A percentile compares a stretch with the other conserved stretches of the same genome.
Conservation (phyloP, 2,113 vertebrate species). For the Okapia johnstoni region DNA sequence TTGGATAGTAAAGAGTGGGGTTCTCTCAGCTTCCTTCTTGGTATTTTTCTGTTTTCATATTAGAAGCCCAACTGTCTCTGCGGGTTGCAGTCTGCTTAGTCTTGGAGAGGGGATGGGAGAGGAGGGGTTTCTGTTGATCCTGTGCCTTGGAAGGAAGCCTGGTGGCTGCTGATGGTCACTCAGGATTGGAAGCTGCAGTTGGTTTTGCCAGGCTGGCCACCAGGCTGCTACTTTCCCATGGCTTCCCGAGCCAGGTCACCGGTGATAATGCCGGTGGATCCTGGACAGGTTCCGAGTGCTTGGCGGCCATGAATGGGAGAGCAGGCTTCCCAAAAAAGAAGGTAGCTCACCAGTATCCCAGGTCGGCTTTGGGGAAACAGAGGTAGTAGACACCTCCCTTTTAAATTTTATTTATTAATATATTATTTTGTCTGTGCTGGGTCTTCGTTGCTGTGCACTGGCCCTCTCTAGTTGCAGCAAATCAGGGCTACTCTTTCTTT, state of each 20-base stretch:
- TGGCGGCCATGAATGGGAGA: not conserved
- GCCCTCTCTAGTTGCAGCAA: not conserved
- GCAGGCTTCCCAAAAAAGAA: not conserved
- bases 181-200: not conserved
- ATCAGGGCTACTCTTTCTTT: not conserved
- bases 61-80: not conserved
- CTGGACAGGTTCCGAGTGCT: not conserved
- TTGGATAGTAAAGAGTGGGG: not conserved
- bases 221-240: no score
- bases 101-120: not conserved
- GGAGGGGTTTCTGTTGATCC: not conserved
- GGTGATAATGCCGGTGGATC: not conserved
- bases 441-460: accelerated
- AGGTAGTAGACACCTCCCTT: not conserved
- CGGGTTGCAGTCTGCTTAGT: not conserved
- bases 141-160: not conserved
- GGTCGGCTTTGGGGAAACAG: not conserved
- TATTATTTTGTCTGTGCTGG: not conserved
- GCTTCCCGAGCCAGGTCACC: not conserved
- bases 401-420: not conserved
- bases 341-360: not conserved
- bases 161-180: not conserved
- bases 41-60: not conserved
- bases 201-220: not conserved
- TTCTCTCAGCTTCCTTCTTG: not conserved